Percentiles rank a stretch among this genome's conserved stretches.
These are phyloP conservation scores for Acrocera orbiculus DNA, from an alignment of 2,888 invertebrate species.

Conservation along the genomic window DNA sequence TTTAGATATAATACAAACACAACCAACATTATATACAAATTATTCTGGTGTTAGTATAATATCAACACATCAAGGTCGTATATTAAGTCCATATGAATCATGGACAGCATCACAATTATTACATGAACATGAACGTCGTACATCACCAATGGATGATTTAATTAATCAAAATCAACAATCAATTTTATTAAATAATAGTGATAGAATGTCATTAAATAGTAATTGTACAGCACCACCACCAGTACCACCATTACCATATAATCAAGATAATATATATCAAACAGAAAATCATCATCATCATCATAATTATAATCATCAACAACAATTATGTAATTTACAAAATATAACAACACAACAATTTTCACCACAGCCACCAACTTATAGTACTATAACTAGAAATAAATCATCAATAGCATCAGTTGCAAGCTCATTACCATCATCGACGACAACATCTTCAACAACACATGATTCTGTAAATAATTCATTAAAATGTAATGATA, in stretches of 20 bases:
- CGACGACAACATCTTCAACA: slow-evolving; percentile 14
- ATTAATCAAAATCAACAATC: slow-evolving; percentile 16
- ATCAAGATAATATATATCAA: neutral
- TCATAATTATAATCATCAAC: slow-evolving; percentile 1
- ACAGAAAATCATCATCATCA: slow-evolving; percentile 4
- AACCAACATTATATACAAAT: slow-evolving; percentile 5
- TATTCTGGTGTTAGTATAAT: slow-evolving; percentile 12
- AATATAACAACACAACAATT: neutral
- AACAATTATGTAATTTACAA: neutral
- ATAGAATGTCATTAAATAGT: slow-evolving; percentile 8
- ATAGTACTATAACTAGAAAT: slow-evolving; percentile 26
- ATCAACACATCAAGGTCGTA: slow-evolving; percentile 28
- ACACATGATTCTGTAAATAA: slow-evolving; percentile 1
- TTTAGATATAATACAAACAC: neutral
- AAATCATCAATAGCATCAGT: neutral
- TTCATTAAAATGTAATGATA: slow-evolving; percentile 20
- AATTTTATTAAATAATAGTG: slow-evolving; percentile 1
- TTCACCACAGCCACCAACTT: slow-evolving; percentile 18
- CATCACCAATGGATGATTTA: slow-evolving; percentile 10
- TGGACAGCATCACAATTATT: slow-evolving; percentile 43
- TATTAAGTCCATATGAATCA: slow-evolving; percentile 37
- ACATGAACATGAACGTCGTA: slow-evolving; percentile 37
- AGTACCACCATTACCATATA: slow-evolving; percentile 33
- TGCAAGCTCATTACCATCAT: slow-evolving; percentile 20
- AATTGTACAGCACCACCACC: slow-evolving; percentile 28